Evolutionary conservation across 2,888 invertebrate species (phyloP).

Genomic region (Dasypolia templi): DNA sequence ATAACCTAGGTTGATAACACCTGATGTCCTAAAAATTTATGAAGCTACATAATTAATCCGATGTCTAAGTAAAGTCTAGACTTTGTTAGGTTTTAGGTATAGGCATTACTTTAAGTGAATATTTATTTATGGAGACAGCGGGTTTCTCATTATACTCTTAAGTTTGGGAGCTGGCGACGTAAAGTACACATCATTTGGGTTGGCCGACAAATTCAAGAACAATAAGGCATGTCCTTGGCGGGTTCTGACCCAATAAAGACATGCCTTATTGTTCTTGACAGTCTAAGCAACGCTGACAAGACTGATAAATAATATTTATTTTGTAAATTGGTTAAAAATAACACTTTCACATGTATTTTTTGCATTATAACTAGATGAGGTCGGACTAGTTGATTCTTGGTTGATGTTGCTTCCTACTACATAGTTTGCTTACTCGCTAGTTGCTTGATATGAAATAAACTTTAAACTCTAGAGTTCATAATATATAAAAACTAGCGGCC

Average conservation of each 20-base stretch:
- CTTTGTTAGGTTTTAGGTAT: constrained; percentile 8
- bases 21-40: constrained; percentile 11
- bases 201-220: background rate
- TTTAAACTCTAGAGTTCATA: background rate
- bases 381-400: background rate
- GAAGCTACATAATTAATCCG: constrained; percentile 50
- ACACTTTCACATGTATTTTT: background rate
- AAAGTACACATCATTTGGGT: background rate
- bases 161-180: constrained; percentile 26
- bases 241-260: too few species aligned
- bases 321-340: background rate
- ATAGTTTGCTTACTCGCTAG: background rate
- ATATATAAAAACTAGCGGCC: too few species aligned
- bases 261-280: too few species aligned
- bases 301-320: background rate
- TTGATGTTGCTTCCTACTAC: background rate
- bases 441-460: background rate
- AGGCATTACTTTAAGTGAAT: constrained; percentile 40
- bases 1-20: constrained; percentile 6
- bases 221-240: background rate
- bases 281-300: background rate
- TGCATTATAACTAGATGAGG: background rate
- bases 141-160: constrained; percentile 33
- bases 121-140: constrained; percentile 51
- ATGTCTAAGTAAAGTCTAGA: constrained; percentile 49